phyloP scores from a whole-genome alignment of 2,113 vertebrate genomes.

The Jacana jacana region DNA sequence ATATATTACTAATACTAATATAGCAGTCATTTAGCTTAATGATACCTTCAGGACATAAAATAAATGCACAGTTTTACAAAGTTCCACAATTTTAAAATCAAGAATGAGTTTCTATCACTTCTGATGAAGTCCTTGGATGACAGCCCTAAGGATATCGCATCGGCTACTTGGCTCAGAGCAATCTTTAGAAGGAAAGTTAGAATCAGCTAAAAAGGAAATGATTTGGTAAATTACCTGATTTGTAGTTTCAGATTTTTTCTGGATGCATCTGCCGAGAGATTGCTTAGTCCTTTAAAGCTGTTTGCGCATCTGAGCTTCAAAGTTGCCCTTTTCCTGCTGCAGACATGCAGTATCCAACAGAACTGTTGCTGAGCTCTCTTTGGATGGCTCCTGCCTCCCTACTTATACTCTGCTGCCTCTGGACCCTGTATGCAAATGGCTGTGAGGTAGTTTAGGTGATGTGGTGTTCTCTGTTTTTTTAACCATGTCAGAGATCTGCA shows the following conservation, averaged over 20 bases:
- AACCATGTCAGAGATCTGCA: slow-evolving; percentile 72
- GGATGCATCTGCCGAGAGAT: background rate
- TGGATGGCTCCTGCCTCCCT: background rate
- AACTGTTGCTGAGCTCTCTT: slow-evolving; percentile 18
- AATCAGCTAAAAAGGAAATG: background rate
- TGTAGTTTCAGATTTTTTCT: slow-evolving; percentile 38
- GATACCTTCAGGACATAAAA: background rate
- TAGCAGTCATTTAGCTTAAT: background rate
- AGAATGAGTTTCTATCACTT: background rate
- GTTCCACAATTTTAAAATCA: background rate
- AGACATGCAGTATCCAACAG: background rate
- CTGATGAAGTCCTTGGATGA: background rate
- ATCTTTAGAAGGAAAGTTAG: background rate
- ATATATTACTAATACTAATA: background rate
- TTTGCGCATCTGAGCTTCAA: slow-evolving; percentile 13
- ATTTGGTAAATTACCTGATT: slow-evolving; percentile 56
- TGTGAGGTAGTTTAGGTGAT: slow-evolving; percentile 72
- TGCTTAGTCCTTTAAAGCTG: slow-evolving; percentile 17
- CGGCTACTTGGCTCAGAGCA: background rate
- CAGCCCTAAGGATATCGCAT: background rate
- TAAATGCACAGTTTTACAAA: background rate
- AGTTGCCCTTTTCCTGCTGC: slow-evolving; percentile 1
- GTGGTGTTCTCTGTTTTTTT: background rate
- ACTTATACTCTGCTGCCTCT: slow-evolving; percentile 67
- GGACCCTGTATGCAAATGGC: slow-evolving; percentile 71